These are phyloP conservation scores for Physella acuta DNA, from an alignment of 1,140 invertebrate genomes.

Conservation along the genomic window DNA sequence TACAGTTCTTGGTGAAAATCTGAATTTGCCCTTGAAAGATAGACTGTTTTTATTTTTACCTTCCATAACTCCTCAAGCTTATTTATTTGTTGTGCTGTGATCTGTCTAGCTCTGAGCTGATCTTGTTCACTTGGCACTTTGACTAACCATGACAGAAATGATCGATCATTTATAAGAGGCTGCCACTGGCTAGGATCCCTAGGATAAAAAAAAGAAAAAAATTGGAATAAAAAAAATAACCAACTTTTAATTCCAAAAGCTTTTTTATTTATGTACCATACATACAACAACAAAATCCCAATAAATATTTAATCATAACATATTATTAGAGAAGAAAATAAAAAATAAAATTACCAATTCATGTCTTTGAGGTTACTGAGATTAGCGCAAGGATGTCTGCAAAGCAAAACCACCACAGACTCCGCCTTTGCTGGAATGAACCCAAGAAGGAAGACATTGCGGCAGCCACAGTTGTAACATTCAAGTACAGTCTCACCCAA, in stretches of 20 bases:
- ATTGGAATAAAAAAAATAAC: background rate
- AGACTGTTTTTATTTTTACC: constrained; percentile 36
- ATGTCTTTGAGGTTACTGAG: constrained; percentile 95
- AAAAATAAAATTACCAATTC: constrained; percentile 76
- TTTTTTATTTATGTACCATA: too few relatives aligned
- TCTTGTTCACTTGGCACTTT: constrained; percentile 89
- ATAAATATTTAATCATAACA: background rate
- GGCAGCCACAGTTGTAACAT: constrained; percentile 97
- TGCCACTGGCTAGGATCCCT: constrained; percentile 98
- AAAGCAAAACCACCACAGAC: constrained; percentile 96
- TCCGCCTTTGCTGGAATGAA: constrained; percentile 99
- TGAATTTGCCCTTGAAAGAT: background rate
- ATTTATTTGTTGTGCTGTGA: constrained; percentile 94
- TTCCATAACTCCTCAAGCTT: constrained; percentile 99
- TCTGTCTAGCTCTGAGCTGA: constrained; percentile 89
- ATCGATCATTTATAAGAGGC: constrained; percentile 92
- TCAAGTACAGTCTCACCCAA: constrained; percentile 96
- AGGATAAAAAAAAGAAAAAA: background rate
- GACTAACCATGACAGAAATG: constrained; percentile 94
- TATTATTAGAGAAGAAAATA: background rate
- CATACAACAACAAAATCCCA: too few relatives aligned
- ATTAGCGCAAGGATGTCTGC: constrained; percentile 95
- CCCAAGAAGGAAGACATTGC: constrained; percentile 91
- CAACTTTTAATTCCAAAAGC: background rate
- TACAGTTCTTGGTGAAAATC: background rate